phyloP scores from a whole-genome alignment of 2,113 vertebrate species.

The Plectropomus leopardus region DNA sequence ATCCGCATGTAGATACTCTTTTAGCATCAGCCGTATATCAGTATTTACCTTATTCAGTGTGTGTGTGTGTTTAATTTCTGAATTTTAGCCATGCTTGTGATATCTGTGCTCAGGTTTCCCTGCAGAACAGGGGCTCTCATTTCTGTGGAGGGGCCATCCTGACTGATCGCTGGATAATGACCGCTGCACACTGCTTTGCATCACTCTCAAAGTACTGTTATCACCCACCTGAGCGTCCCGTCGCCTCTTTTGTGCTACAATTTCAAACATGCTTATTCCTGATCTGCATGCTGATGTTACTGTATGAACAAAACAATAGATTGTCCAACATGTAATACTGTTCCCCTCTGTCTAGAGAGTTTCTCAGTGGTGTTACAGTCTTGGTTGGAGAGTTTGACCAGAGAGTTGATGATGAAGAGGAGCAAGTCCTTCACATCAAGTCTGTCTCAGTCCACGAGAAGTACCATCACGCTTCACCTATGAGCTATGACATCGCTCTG shows the following conservation, averaged over 20 bases:
- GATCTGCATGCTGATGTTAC: neutral
- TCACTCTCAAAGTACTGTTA: constrained; percentile 64
- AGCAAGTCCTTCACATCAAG: constrained; percentile 86
- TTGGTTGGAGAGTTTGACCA: constrained; percentile 88
- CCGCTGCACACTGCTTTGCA: constrained; percentile 89
- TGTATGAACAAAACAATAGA: neutral
- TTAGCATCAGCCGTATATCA: neutral
- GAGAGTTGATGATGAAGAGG: constrained; percentile 77
- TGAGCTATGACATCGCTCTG: constrained; percentile 90
- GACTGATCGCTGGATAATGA: constrained; percentile 88
- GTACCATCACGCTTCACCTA: constrained; percentile 84
- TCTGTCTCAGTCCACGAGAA: constrained; percentile 86
- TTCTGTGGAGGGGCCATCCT: constrained; percentile 91
- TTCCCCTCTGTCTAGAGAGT: constrained; percentile 59
- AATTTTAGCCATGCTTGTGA: neutral
- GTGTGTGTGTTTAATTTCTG: neutral
- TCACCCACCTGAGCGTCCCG: neutral
- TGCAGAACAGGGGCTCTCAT: constrained; percentile 86
- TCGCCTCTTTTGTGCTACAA: neutral
- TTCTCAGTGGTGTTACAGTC: constrained; percentile 74
- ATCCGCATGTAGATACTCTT: neutral
- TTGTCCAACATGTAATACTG: neutral
- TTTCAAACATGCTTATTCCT: no score
- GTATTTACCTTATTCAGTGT: neutral
- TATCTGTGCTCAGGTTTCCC: constrained; percentile 85